Base-by-base conservation (phyloP, 1,140 invertebrate species). In the Trichogramma pretiosum region DNA sequence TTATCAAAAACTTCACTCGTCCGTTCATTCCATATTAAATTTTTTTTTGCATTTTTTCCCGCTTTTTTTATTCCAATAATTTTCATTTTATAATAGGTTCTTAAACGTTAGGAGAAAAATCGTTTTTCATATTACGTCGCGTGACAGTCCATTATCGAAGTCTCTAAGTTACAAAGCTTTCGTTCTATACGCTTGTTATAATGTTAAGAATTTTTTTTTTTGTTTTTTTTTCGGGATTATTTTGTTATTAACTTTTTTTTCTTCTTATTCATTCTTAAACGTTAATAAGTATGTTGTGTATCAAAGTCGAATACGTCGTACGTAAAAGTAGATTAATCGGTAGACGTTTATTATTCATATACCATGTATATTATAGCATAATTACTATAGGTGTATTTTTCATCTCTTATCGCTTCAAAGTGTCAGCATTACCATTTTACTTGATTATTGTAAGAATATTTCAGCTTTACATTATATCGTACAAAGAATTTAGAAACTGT, bases 1-100 rank as follows among this genome's bases (percentile, higher is more conserved):
- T 44, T 57, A 57, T 57, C 46, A 53, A 57, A 57, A 57, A 47
- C 21, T 54, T 48, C 38, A 23, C 32, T 36, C n/a, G n/a, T n/a
- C n/a, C n/a, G 14, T n/a, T 30, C 42, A 11, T 46, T 18, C 24
- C 42, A 21, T 30, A 24, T 41, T 41, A 35, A 14, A 21, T 41
- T 30, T 38, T 32, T 30, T 43, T 26, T n/a, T 21, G n/a, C 33
- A 13, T 43, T 43, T 23, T 21, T 30, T 21, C 17, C 33, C 18
- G n/a, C n/a, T n/a, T n/a, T n/a, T n/a, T n/a, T n/a, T n/a, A n/a
- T n/a, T n/a, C n/a, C n/a, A n/a, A n/a, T n/a, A n/a, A n/a, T n/a
- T n/a, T n/a, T n/a, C n/a, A n/a, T n/a, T n/a, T n/a, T n/a, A n/a
- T n/a, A n/a, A n/a, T n/a, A n/a, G n/a, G n/a, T n/a, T 26, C 47